Conservation (phyloP, 2,888 invertebrate species). For the Rhaphigaster nebulosa region DNA sequence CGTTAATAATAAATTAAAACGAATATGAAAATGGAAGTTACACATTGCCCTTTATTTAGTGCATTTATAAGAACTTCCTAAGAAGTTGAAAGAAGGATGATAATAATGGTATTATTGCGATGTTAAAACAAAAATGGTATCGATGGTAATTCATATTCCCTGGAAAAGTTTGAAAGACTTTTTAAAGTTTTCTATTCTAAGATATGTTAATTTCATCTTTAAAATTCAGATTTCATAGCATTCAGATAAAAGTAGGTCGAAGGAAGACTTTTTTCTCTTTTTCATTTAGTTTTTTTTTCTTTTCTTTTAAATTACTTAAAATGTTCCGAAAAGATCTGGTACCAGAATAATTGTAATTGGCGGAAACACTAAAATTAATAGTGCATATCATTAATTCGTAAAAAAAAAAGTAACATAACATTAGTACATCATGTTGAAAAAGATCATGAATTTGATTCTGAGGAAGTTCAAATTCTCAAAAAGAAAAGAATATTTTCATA, state of each 20-base stretch:
- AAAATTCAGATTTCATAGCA: constrained; percentile 27
- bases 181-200: not conserved
- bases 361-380: too few species aligned
- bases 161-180: not conserved
- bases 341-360: not conserved
- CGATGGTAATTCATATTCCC: not conserved
- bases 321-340: not conserved
- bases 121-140: not conserved
- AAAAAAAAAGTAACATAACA: too few species aligned
- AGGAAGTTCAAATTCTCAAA: too few species aligned
- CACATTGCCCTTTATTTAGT: too few species aligned
- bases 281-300: not conserved
- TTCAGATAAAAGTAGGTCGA: not conserved
- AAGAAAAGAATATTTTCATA: too few species aligned
- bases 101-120: not conserved
- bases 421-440: too few species aligned
- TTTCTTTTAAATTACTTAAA: not conserved
- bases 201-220: not conserved
- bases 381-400: too few species aligned
- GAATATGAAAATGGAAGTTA: too few species aligned
- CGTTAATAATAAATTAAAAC: too few species aligned
- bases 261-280: not conserved
- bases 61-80: too few species aligned
- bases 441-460: too few species aligned
- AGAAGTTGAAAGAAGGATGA: too few species aligned